phyloP scores from a whole-genome alignment of 2,797 vertebrate species.

The Crypturellus tataupa region DNA sequence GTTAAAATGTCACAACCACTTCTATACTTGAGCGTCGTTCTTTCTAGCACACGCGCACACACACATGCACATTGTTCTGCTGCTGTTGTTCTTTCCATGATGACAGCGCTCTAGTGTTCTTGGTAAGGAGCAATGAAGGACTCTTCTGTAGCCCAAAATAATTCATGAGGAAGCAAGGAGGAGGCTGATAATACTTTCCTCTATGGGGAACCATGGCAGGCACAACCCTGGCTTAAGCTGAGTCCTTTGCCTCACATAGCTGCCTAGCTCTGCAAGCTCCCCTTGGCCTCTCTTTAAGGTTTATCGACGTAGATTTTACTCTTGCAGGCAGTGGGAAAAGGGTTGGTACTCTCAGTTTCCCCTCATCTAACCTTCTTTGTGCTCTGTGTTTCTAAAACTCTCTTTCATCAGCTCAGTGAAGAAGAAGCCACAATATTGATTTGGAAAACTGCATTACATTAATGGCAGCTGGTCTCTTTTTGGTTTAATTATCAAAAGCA shows the following conservation, averaged over 20 bases:
- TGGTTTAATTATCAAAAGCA: conserved; percentile 49
- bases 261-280: background rate
- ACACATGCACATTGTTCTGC: background rate
- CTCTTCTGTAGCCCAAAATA: conserved; percentile 33
- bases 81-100: background rate
- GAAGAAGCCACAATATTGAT: conserved; percentile 60
- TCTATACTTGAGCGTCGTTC: background rate
- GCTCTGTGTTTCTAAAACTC: conserved; percentile 27
- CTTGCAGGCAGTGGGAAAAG: background rate
- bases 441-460: conserved; percentile 62
- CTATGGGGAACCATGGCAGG: background rate
- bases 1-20: background rate
- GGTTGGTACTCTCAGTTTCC: background rate
- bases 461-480: conserved; percentile 37
- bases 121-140: conserved; percentile 37
- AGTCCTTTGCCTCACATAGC: background rate
- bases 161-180: conserved; percentile 49
- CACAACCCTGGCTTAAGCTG: background rate
- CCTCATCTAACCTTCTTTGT: background rate
- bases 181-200: conserved; percentile 18
- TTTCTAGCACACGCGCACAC: background rate
- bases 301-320: background rate
- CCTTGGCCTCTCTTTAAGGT: background rate
- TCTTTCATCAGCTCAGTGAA: conserved; percentile 35
- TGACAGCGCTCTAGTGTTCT: conserved; percentile 6